A percentile compares a stretch with the other conserved stretches of the same genome.
These are phyloP conservation scores for Platycheirus rosarum DNA, from an alignment of 2,888 invertebrate genomes.

Conservation along the genomic window DNA sequence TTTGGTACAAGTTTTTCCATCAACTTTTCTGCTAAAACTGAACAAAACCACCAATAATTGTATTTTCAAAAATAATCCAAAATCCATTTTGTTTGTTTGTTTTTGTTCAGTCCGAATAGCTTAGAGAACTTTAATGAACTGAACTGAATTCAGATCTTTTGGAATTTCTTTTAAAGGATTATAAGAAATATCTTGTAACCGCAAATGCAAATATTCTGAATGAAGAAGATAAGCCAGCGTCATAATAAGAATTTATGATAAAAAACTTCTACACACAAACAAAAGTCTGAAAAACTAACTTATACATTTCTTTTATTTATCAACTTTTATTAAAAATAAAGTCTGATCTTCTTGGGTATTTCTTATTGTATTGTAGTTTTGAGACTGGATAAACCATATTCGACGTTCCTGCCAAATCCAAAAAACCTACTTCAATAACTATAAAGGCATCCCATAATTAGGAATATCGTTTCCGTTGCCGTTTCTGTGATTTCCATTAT, in stretches of 20 bases:
- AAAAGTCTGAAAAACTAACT: neutral
- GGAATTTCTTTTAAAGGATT: neutral
- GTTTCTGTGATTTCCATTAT: neutral
- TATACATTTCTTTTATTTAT: constrained; percentile 3
- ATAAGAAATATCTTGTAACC: neutral
- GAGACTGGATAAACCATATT: neutral
- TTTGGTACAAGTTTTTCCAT: constrained; percentile 7
- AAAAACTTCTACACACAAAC: neutral
- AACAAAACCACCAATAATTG: neutral
- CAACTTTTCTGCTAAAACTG: neutral
- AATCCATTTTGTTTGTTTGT: neutral
- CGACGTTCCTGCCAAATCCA: constrained; percentile 22
- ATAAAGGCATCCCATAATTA: constrained; percentile 7
- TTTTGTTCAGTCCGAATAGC: neutral
- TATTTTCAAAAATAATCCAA: neutral
- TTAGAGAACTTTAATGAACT: neutral
- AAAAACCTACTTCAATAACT: neutral
- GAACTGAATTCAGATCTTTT: neutral
- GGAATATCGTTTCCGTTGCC: neutral
- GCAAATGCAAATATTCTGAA: neutral
- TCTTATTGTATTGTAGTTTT: constrained; percentile 15
- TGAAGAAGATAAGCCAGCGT: neutral
- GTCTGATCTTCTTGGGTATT: neutral
- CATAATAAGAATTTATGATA: neutral
- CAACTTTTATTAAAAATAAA: neutral